These are phyloP conservation scores for Kryptolebias ocellatus DNA, from an alignment of 2,797 vertebrate species.

Conservation along the genomic window DNA sequence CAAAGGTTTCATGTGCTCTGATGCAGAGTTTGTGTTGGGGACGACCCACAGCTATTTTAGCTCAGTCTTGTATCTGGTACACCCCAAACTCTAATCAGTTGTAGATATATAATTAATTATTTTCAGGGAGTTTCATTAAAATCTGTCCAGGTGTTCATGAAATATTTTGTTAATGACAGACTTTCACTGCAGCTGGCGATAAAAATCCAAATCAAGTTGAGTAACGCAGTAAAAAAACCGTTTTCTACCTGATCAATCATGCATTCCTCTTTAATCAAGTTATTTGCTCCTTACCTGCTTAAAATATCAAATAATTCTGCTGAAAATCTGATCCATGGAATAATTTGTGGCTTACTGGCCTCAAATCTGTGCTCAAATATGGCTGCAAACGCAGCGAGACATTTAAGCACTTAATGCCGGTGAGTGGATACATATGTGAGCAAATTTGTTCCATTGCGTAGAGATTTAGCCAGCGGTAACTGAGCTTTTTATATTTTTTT, in stretches of 20 bases:
- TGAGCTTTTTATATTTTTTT: conserved; percentile 29
- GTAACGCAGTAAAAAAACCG: no score
- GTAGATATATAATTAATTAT: no score
- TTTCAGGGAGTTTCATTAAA: no score
- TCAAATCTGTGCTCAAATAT: conserved; percentile 50
- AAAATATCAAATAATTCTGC: conserved; percentile 31
- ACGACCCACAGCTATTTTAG: no score
- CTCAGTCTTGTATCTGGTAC: no score
- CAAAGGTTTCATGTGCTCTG: no score
- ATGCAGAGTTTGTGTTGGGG: no score
- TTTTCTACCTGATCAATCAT: conserved; percentile 15
- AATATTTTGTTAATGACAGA: no score
- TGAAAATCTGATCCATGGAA: conserved; percentile 59
- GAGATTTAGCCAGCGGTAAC: conserved; percentile 74
- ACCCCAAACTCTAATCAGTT: no score
- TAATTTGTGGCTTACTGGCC: conserved; percentile 51
- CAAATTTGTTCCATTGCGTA: conserved; percentile 72
- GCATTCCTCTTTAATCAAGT: conserved; percentile 22
- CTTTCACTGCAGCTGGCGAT: no score
- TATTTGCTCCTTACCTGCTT: conserved; percentile 28
- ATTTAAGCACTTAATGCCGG: conserved; percentile 58
- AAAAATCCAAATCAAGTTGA: no score
- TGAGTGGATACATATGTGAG: conserved; percentile 73
- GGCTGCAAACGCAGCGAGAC: conserved; percentile 48
- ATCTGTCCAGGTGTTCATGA: no score